These are phyloP conservation scores for Indicator indicator DNA, from an alignment of 2,113 vertebrate species.

Conservation along the genomic window DNA sequence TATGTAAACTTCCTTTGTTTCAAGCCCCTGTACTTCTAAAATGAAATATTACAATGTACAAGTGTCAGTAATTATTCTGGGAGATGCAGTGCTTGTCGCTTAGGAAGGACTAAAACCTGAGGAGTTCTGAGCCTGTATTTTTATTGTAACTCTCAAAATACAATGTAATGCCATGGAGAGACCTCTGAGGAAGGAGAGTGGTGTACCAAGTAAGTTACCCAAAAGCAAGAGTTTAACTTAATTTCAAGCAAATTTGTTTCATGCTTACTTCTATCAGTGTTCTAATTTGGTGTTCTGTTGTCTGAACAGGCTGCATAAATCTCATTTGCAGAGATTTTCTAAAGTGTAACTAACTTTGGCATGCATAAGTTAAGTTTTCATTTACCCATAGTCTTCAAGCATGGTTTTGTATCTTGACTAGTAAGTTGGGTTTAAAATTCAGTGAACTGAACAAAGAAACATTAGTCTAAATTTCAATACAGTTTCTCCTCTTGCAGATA, in stretches of 20 bases:
- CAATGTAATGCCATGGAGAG: background rate
- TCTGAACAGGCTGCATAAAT: background rate
- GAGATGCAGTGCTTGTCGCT: background rate
- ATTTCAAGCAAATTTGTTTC: background rate
- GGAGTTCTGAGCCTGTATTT: background rate
- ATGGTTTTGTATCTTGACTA: background rate
- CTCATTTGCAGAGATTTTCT: background rate
- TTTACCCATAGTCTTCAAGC: background rate
- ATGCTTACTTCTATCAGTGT: background rate
- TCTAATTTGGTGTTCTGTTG: background rate
- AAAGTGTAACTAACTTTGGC: background rate
- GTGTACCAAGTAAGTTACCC: background rate
- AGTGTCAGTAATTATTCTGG: background rate
- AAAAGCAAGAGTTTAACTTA: background rate
- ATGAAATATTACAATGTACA: background rate
- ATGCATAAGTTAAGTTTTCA: background rate
- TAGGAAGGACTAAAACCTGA: background rate
- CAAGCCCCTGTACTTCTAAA: background rate
- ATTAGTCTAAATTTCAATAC: background rate
- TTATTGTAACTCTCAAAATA: background rate
- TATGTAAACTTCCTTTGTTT: slow-evolving; percentile 3
- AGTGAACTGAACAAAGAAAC: background rate
- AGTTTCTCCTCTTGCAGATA: background rate
- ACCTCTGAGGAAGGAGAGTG: background rate
- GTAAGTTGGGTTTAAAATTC: background rate